Evolutionary conservation across 2,888 invertebrate species (phyloP), one percentile per base, ranked within the genome.

Genomic region (Nudaria mundana): DNA sequence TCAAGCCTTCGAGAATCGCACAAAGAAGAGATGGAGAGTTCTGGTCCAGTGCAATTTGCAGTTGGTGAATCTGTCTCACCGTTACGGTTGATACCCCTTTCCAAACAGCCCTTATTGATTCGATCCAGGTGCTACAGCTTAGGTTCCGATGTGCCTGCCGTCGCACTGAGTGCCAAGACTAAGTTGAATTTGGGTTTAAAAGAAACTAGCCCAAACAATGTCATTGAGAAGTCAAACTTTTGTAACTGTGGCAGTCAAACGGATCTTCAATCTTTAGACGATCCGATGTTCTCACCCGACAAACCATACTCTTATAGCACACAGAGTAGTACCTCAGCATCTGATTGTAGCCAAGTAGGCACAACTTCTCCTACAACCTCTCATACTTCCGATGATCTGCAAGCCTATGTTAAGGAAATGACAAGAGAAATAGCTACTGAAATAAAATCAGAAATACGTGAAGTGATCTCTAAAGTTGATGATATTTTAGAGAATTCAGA

Each of bases 371-470:
- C 92, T 1, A 82, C 87, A 16, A 76, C 86, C 1, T 89, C 89
- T 2, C 83, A 88, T 20, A 88, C 79, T n/a, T 87, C 91, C 0
- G 93, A 93, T 52, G 93, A 94, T 61, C 76, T 94, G 16, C 92
- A 93, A 56, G 94, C 93, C 0, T 94, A 94, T 61, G 92, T 94
- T 1, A 93, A 93, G 59, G 94, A 94, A 76, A 92, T 94, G 75
- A 94, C 94, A 3, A 93, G 91, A 76, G 94, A 94, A 79, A 82
- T 95, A 47, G 94, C 94, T 1, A 94, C 93, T 6, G 94, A 95
- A 79, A 93, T 95, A 12, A 95, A 94, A 70, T 94, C 94, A 1
- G 95, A 95, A 84, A 93, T 95, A 25, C 89, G 95, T 4, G 94
- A 93, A 74, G 94, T 95, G 0, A 95, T 95, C 55, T 94, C 93